These are phyloP conservation scores for Oxytorus armatus DNA, from an alignment of 2,888 invertebrate genomes.

Conservation along the genomic window DNA sequence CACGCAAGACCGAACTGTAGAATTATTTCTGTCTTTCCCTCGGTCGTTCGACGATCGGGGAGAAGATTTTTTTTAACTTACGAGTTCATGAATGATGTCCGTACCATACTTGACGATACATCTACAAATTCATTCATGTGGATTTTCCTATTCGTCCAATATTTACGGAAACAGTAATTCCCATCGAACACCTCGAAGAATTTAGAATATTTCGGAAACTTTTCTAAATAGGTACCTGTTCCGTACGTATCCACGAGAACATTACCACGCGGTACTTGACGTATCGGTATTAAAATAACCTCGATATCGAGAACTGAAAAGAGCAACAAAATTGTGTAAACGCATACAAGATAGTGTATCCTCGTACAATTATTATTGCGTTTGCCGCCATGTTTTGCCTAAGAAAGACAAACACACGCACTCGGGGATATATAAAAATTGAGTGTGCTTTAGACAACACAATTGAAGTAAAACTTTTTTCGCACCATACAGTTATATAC, in stretches of 20 bases:
- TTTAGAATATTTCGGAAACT: too few relatives aligned
- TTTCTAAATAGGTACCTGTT: too few relatives aligned
- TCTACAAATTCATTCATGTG: too few relatives aligned
- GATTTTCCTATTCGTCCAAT: too few relatives aligned
- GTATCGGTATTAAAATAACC: slow-evolving; percentile 18
- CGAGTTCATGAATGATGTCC: slow-evolving; percentile 33
- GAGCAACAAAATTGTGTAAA: slow-evolving; percentile 13
- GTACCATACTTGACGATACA: slow-evolving; percentile 3
- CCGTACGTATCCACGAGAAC: neutral
- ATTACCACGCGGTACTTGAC: neutral
- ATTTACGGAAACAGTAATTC: too few relatives aligned
- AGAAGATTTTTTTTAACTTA: neutral
- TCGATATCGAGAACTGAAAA: slow-evolving; percentile 9
- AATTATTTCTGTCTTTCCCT: slow-evolving; percentile 14
- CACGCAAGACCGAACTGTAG: slow-evolving; percentile 57
- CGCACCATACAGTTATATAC: too few relatives aligned
- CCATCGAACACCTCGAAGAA: too few relatives aligned
- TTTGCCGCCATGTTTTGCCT: slow-evolving; percentile 28
- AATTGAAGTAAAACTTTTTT: too few relatives aligned
- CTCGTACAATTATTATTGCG: slow-evolving; percentile 31
- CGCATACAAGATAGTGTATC: neutral
- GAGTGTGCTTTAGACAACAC: too few relatives aligned
- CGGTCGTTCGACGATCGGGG: neutral
- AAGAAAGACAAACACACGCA: slow-evolving; percentile 49
- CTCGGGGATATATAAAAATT: slow-evolving; percentile 17